These are phyloP conservation scores for Pygoscelis antarcticus DNA, from an alignment of 2,113 vertebrate species.

Conservation along the genomic window DNA sequence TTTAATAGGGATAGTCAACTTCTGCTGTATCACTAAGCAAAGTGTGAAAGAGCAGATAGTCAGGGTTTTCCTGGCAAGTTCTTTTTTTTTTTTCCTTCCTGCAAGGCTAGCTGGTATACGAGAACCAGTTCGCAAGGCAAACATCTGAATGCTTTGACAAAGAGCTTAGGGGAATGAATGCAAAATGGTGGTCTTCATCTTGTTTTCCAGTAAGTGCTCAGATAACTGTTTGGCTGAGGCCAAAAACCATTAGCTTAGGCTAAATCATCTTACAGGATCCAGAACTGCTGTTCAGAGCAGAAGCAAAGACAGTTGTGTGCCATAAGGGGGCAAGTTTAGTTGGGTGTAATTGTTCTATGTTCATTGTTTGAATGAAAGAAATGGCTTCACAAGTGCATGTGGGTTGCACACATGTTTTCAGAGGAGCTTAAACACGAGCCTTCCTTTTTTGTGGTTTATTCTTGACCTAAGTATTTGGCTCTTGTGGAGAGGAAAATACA, in stretches of 20 bases:
- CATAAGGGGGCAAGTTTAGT: neutral
- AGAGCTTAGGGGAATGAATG: neutral
- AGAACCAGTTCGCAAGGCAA: neutral
- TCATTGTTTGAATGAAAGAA: neutral
- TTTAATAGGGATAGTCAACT: neutral
- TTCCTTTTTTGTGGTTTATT: slow-evolving; percentile 3
- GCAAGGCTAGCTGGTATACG: neutral
- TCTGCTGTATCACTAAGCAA: neutral
- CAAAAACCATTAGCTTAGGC: neutral
- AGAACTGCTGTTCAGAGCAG: neutral
- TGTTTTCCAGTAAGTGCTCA: neutral
- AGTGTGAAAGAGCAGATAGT: neutral
- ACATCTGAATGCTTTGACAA: neutral
- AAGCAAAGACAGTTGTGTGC: neutral
- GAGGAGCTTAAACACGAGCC: neutral
- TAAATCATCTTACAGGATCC: neutral
- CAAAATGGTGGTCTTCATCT: neutral
- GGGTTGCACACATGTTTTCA: neutral
- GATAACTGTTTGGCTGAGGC: neutral
- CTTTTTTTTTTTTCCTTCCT: neutral
- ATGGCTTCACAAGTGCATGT: neutral
- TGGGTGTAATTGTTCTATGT: neutral
- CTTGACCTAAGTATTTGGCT: slow-evolving; percentile 37
- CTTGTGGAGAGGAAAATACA: slow-evolving; percentile 35
- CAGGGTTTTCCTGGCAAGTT: neutral